These are phyloP conservation scores for Dendrophyllia cribrosa DNA, from an alignment of 64 coral and sea anemone genomes.

Conservation along the genomic window DNA sequence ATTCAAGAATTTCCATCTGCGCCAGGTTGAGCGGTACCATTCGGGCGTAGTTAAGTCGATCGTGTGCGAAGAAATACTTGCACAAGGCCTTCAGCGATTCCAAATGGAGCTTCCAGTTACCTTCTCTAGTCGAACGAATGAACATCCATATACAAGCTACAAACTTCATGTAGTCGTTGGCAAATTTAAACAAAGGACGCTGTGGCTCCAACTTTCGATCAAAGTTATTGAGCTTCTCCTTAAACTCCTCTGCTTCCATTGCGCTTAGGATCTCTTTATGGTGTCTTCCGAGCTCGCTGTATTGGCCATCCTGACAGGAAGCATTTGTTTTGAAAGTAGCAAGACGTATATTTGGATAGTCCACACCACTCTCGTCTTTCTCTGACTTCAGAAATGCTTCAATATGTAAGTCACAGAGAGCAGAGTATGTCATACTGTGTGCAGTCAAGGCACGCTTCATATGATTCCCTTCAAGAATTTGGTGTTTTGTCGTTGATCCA, in stretches of 20 bases:
- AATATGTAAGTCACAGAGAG: too few relatives aligned
- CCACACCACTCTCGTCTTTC: too few relatives aligned
- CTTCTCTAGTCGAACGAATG: neutral
- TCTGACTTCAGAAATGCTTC: too few relatives aligned
- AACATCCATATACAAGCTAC: neutral
- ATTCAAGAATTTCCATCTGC: constrained; percentile 18
- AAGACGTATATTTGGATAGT: too few relatives aligned
- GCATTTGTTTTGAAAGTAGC: too few relatives aligned
- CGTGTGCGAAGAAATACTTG: constrained; percentile 60
- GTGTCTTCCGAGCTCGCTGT: too few relatives aligned
- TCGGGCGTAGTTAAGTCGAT: constrained; percentile 30
- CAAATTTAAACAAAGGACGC: neutral
- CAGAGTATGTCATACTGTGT: too few relatives aligned
- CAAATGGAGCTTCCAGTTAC: constrained; percentile 52
- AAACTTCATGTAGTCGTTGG: neutral
- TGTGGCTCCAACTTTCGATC: neutral
- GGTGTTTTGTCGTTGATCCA: too few relatives aligned
- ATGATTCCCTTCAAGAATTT: too few relatives aligned
- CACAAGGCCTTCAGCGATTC: constrained; percentile 41
- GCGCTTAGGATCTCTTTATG: too few relatives aligned
- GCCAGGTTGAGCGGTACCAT: constrained; percentile 39
- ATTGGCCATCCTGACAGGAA: too few relatives aligned
- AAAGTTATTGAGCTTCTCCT: neutral
- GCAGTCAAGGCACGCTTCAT: too few relatives aligned
- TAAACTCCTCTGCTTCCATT: neutral